Evolutionary conservation across 2,113 vertebrate species (phyloP), one percentile per base, ranked within the genome.

Genomic region (Ptilonorhynchus violaceus): DNA sequence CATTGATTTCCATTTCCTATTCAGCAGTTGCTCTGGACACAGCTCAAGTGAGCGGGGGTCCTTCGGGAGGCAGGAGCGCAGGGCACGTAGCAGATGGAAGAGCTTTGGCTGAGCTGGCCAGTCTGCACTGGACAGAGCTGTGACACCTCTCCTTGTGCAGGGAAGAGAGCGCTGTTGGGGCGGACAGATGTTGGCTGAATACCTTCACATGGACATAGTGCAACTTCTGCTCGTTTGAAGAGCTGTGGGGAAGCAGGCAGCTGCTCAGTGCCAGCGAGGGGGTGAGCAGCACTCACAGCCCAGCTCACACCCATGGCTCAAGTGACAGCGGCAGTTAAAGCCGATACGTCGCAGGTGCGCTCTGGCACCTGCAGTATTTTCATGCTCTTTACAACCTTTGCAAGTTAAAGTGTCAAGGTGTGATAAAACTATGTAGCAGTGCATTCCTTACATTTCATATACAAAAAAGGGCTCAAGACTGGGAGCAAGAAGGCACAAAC

Each of bases 401-500:
- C 90, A 73, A 86, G 93, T 89, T 92, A 93, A 94, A 97, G 93
- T 96, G 96, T 97, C 96, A 78, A 94, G 90, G 76, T 66, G n/a
- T 77, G 83, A 82, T 89, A 90, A 96, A 39, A 95, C 83, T 85
- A 73, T 41, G 74, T 91, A 87, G 95, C 92, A 94, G 96, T 96
- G 90, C 92, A 97, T 97, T 91, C 88, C 91, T 94, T 86, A 52
- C 42, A 92, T 77, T 96, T 97, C 80, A 81, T 89, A 62, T 89
- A 84, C 83, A 95, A 94, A 96, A 95, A 92, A 79, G 76, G 86
- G 91, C 73, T 93, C 91, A 62, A 72, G 76, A 88, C 93, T 89
- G 68, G 85, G 94, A 95, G 88, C 87, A 78, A 95, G 92, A 96
- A 97, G 95, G 93, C 96, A 97, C 94, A 95, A 96, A 94, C 49